A percentile compares a stretch with the other conserved stretches of the same genome.
phyloP scores from a whole-genome alignment of 2,888 invertebrate species.

The Pristionchus fissidentatus region DNA sequence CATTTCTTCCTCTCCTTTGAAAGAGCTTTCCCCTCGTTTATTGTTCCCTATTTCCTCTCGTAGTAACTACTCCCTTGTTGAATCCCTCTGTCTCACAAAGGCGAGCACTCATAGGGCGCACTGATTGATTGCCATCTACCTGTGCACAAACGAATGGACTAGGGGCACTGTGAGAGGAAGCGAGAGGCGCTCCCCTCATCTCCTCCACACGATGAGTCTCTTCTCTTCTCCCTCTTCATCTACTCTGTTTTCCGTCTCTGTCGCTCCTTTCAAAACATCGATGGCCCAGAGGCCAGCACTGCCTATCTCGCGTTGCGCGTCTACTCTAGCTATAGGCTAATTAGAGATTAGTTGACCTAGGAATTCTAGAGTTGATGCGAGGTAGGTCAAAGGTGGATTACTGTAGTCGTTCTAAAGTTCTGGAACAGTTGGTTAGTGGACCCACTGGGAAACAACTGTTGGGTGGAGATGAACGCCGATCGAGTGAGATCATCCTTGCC shows the following conservation, averaged over 20 bases:
- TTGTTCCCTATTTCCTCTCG: background rate
- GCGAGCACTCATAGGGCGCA: background rate
- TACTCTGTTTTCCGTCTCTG: background rate
- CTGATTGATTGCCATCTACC: background rate
- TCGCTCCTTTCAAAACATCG: background rate
- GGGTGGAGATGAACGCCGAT: background rate
- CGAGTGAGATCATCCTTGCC: background rate
- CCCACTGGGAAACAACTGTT: background rate
- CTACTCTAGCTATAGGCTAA: background rate
- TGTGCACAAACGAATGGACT: too few relatives aligned
- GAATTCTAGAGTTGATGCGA: background rate
- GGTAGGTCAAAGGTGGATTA: background rate
- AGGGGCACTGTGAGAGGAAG: too few relatives aligned
- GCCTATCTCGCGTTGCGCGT: background rate
- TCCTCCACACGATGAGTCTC: background rate
- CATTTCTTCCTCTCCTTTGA: background rate
- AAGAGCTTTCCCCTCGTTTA: background rate
- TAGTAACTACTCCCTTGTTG: background rate
- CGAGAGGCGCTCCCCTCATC: background rate
- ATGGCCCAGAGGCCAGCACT: slow-evolving; percentile 14
- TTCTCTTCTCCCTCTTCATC: background rate
- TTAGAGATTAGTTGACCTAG: background rate
- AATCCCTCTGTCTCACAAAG: background rate
- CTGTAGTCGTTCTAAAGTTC: too few relatives aligned
- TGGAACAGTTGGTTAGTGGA: background rate